These are phyloP conservation scores for Drosophila repletoides DNA, from an alignment of 1,140 invertebrate species.

Conservation along the genomic window DNA sequence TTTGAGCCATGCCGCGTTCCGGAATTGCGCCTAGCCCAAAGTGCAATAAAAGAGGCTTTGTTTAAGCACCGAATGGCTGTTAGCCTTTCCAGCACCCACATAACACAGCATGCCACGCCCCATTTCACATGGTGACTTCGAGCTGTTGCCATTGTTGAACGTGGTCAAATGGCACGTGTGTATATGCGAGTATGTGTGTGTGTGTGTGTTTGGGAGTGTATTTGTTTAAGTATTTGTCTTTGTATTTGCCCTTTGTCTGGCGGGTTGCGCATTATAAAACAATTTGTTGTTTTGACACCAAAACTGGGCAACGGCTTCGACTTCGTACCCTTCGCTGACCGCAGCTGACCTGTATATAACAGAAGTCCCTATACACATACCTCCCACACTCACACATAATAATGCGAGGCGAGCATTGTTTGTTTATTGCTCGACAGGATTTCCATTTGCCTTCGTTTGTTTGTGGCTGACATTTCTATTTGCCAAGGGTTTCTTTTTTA, in stretches of 20 bases:
- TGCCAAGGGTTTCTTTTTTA: conserved; percentile 12
- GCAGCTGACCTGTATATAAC: conserved; percentile 21
- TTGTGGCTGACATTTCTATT: conserved; percentile 29
- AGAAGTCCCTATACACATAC: conserved; percentile 3
- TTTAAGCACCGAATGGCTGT: conserved; percentile 30
- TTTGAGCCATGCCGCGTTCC: conserved; percentile 41
- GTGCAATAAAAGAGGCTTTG: conserved; percentile 23
- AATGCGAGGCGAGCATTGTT: conserved; percentile 13
- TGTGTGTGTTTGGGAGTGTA: conserved; percentile 13
- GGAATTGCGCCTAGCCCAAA: conserved; percentile 19
- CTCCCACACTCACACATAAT: neutral
- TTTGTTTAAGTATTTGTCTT: conserved; percentile 22
- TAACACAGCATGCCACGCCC: neutral
- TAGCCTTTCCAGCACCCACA: no score
- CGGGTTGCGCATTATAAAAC: conserved; percentile 41
- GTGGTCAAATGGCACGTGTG: neutral
- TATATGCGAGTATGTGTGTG: neutral
- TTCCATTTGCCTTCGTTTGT: conserved; percentile 26
- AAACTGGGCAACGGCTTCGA: conserved; percentile 21
- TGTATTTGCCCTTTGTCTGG: conserved; percentile 43
- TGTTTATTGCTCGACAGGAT: conserved; percentile 27
- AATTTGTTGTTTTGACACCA: conserved; percentile 46
- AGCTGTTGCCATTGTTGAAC: neutral
- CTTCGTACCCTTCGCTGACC: conserved; percentile 9
- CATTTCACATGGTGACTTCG: neutral